Evolutionary conservation across 1,140 invertebrate genomes (phyloP).

Genomic region (Drosophila setifemur): DNA sequence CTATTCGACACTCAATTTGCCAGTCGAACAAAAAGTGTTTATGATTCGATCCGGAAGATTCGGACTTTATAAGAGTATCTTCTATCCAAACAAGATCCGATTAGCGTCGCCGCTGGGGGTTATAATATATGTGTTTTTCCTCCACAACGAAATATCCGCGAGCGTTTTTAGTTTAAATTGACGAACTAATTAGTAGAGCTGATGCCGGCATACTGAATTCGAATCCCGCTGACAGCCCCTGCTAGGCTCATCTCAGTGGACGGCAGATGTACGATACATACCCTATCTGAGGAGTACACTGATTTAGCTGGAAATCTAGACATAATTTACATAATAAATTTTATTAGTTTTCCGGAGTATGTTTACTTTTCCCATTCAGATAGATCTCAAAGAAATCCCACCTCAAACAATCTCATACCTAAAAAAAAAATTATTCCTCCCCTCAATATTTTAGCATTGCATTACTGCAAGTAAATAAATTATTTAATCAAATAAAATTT

Average conservation of each 20-base stretch:
- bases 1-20: background rate
- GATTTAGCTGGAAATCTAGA: too few relatives aligned
- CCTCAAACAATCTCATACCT: too few relatives aligned
- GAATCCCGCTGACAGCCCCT: slow-evolving; percentile 19
- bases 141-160: slow-evolving; percentile 20
- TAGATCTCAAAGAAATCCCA: too few relatives aligned
- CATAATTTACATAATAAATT: too few relatives aligned
- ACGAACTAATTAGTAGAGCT: slow-evolving; percentile 67
- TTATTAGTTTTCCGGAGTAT: too few relatives aligned
- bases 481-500: too few relatives aligned
- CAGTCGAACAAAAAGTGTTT: background rate
- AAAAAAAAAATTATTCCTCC: too few relatives aligned
- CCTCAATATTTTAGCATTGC: too few relatives aligned
- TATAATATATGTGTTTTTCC: slow-evolving; percentile 15
- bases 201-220: slow-evolving; percentile 60
- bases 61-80: too few relatives aligned
- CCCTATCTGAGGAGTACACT: slow-evolving; percentile 4
- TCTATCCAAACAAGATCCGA: background rate
- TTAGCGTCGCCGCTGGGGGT: background rate
- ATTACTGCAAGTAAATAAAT: too few relatives aligned
- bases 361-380: too few relatives aligned
- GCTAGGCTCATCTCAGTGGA: slow-evolving; percentile 5
- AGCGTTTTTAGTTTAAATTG: slow-evolving; percentile 55
- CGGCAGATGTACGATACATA: slow-evolving; percentile 13
- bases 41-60: background rate